Base-by-base conservation (phyloP, 2,113 vertebrate genomes). In the Pedetes capensis region DNA sequence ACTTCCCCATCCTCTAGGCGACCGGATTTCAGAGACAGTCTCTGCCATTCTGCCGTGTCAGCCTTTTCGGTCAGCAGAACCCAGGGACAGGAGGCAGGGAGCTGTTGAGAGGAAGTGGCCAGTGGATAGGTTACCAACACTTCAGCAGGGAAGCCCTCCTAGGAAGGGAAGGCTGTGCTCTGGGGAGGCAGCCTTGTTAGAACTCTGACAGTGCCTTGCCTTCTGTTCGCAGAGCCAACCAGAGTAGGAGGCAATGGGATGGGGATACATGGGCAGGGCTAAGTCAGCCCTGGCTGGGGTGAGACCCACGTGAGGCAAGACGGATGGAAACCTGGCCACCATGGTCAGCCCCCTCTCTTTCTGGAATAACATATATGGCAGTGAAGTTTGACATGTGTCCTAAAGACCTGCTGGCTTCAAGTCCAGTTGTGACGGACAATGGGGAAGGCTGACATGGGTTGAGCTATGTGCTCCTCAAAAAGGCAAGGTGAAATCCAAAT, bases 181-280 rank as follows among this genome's bases (percentile, higher is more conserved):
- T 64, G 51, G 29, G 83, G 82, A 23, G 83, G 34, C 1, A 1
- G 63, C 59, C 75, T 1, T 7, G 3, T 72, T 32, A 83, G 47
- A 88, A n/a, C 29, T 49, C 79, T 80, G 76, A 29, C 49, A 2
- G 8, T 42, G 6, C 71, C 61, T 59, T 89, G 72, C 57, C 11
- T 71, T 92, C n/a, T 72, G 74, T 23, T 47, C 32, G 7, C 27
- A 22, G 20, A 95, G 34, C n/a, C 9, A 6, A 91, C 47, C 69
- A 3, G 2, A 8, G 12, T 79, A 29, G 5, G 55, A 1, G 4
- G 23, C 37, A 3, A 16, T 3, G 47, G 16, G 23, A 25, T 1
- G 0, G 20, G 18, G 7, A 11, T 0, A 27, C 12, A 12, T 53
- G 37, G 32, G 13, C 22, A n/a, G 68, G 16, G 63, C 75, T 75